A percentile compares a stretch with the other conserved stretches of the same genome.
Evolutionary conservation across 2,888 invertebrate genomes (phyloP).

Genomic region (Sphaerophoria rueppellii): DNA sequence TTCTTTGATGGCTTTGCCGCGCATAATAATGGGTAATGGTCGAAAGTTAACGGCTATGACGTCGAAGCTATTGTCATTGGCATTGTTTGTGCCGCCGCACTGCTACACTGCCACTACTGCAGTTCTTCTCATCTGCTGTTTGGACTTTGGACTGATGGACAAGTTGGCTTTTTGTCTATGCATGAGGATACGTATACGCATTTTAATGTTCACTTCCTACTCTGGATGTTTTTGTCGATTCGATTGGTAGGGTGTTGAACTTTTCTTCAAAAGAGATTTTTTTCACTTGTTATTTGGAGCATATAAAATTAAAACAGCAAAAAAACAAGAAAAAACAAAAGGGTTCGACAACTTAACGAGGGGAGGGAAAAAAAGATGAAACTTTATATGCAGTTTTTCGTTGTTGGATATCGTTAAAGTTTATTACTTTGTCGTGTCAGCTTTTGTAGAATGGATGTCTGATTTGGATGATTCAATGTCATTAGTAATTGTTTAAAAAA

Average conservation of each 20-base stretch:
- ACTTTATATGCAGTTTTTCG: slow-evolving; percentile 13
- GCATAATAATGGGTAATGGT: slow-evolving; percentile 68
- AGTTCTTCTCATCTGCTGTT: background rate
- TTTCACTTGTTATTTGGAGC: slow-evolving; percentile 16
- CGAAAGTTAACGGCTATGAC: slow-evolving; percentile 68
- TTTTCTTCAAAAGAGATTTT: slow-evolving; percentile 7
- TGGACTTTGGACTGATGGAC: slow-evolving; percentile 8
- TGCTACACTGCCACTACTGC: background rate
- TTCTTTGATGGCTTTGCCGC: slow-evolving; percentile 57
- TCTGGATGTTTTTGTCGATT: background rate
- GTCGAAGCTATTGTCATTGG: slow-evolving; percentile 4
- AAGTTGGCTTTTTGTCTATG: slow-evolving; percentile 47
- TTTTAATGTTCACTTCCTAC: slow-evolving; percentile 30
- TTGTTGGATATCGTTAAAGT: slow-evolving; percentile 58
- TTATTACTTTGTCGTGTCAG: slow-evolving; percentile 46
- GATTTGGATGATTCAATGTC: background rate
- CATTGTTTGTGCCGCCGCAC: background rate
- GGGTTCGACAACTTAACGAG: slow-evolving; percentile 5
- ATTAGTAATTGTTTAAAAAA: too few relatives aligned
- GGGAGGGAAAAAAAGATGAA: background rate
- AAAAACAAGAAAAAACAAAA: background rate
- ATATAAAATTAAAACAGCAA: background rate
- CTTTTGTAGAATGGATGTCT: background rate
- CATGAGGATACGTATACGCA: slow-evolving; percentile 15
- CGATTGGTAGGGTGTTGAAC: slow-evolving; percentile 12